Conservation (phyloP, 2,888 invertebrate genomes). For the Diaphora mendica region DNA sequence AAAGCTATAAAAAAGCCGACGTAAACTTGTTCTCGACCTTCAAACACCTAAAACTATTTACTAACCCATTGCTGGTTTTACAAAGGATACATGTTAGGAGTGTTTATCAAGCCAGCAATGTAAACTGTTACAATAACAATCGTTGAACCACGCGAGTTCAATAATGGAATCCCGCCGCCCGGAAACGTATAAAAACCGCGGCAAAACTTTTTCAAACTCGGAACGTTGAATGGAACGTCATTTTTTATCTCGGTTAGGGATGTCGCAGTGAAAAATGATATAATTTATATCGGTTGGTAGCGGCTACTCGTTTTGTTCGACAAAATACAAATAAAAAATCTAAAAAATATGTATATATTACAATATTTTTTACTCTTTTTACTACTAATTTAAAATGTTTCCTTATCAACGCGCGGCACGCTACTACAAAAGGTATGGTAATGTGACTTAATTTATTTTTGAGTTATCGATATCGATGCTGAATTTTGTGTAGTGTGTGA, state of each 20-base stretch:
- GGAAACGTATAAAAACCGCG: conserved; percentile 86
- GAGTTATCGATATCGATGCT: conserved; percentile 52
- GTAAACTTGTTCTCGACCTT: conserved; percentile 44
- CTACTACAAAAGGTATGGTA: conserved; percentile 79
- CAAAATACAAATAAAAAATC: conserved; percentile 83
- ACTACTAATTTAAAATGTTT: conserved; percentile 86
- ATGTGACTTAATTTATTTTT: conserved; percentile 43
- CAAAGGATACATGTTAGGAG: not conserved
- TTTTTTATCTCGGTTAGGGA: conserved; percentile 85
- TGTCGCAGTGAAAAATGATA: conserved; percentile 86
- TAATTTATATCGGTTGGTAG: conserved; percentile 85
- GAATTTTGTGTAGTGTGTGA: not conserved
- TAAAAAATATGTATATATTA: conserved; percentile 68
- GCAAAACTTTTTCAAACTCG: conserved; percentile 84
- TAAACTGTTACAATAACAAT: conserved; percentile 33
- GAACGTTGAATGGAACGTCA: conserved; percentile 82
- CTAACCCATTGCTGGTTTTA: conserved; percentile 30
- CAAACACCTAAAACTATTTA: conserved; percentile 29
- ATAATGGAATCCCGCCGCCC: conserved; percentile 79
- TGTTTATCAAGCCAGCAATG: conserved; percentile 26
- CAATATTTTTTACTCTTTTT: conserved; percentile 78
- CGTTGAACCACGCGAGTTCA: conserved; percentile 47
- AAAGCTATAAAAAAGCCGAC: conserved; percentile 69
- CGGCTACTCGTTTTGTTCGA: conserved; percentile 86
- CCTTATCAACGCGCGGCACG: conserved; percentile 85